Evolutionary conservation across 2,113 vertebrate genomes (phyloP).

Genomic region (Silurus glanis): DNA sequence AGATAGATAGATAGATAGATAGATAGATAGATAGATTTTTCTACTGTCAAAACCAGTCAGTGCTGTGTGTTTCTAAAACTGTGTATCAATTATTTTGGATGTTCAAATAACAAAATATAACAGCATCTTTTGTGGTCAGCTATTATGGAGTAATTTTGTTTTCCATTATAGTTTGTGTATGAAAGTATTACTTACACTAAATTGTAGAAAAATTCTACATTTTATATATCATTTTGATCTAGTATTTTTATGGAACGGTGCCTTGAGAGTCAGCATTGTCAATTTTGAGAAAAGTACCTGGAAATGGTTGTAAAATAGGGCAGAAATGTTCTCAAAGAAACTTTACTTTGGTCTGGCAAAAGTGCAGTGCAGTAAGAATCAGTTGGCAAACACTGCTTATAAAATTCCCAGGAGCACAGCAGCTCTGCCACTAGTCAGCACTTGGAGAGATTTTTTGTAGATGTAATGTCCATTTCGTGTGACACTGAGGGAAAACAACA

Average conservation of each 20-base stretch:
- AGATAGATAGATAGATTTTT: background rate
- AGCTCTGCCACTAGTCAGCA: conserved; percentile 13
- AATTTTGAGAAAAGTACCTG: background rate
- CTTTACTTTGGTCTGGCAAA: background rate
- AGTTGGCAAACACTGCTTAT: background rate
- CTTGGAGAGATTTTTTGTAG: background rate
- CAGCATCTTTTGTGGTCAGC: background rate
- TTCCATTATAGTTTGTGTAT: background rate
- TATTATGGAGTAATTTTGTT: background rate
- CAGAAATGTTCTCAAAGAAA: background rate
- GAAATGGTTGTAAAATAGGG: background rate
- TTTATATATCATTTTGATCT: background rate
- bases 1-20: too few species aligned
- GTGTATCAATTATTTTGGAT: background rate
- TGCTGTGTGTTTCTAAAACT: background rate
- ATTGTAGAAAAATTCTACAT: background rate
- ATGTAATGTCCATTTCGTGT: conserved; percentile 20
- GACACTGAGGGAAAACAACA: background rate
- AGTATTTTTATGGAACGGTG: background rate
- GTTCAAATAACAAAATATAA: background rate
- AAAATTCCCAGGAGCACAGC: background rate
- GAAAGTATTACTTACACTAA: background rate
- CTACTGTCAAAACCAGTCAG: background rate
- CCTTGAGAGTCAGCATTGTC: background rate
- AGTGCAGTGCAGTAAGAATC: background rate